Evolutionary conservation across 2,113 vertebrate species (phyloP).

Genomic region (Heptranchias perlo): DNA sequence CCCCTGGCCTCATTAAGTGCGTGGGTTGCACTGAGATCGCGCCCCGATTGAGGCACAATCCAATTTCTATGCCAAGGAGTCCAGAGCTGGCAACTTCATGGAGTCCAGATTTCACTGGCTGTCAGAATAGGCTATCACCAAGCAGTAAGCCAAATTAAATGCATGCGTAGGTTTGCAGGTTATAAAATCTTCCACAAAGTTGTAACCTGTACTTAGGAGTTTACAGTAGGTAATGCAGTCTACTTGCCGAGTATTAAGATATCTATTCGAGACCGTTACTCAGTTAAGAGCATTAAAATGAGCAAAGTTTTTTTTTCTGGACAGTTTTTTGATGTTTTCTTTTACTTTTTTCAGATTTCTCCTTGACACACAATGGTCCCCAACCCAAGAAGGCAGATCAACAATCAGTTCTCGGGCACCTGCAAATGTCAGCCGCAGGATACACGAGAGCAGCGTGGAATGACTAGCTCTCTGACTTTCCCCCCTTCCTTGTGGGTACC

Average conservation of each 20-base stretch:
- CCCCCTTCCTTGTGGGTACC: background rate
- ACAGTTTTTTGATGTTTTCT: background rate
- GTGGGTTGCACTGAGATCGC: too few relatives aligned
- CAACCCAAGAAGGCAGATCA: background rate
- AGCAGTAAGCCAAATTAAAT: too few relatives aligned
- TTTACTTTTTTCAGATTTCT: background rate
- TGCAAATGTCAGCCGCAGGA: background rate
- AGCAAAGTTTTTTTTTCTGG: background rate
- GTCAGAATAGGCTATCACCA: too few relatives aligned
- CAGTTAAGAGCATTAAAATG: background rate
- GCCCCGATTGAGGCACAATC: too few relatives aligned
- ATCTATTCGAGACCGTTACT: too few relatives aligned
- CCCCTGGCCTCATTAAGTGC: too few relatives aligned
- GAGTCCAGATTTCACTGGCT: too few relatives aligned
- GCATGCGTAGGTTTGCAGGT: background rate
- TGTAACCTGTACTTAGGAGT: background rate
- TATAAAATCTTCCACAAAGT: background rate
- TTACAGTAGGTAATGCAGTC: background rate
- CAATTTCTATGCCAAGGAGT: too few relatives aligned
- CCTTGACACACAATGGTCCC: background rate
- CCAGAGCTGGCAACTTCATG: too few relatives aligned
- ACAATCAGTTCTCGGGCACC: background rate
- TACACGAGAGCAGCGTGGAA: background rate
- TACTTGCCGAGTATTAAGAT: background rate
- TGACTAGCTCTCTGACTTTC: background rate